phyloP scores from a whole-genome alignment of 2,113 vertebrate genomes.

The Lates calcarifer region DNA sequence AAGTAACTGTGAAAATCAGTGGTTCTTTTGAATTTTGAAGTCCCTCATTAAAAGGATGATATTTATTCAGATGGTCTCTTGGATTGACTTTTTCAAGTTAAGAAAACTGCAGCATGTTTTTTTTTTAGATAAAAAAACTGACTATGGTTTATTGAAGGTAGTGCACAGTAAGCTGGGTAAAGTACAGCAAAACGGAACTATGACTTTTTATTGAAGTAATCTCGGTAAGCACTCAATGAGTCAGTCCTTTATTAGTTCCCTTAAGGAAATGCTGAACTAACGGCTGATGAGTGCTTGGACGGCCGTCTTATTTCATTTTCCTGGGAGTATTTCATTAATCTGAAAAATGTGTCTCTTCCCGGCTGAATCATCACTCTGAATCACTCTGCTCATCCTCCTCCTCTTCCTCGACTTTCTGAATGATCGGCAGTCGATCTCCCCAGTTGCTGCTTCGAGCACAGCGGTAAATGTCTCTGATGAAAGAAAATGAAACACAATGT shows the following conservation, averaged over 20 bases:
- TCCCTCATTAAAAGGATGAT: not conserved
- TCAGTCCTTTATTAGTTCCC: not conserved
- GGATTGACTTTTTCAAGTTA: not conserved
- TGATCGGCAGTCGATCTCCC: slow-evolving; percentile 88
- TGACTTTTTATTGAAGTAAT: slow-evolving; percentile 38
- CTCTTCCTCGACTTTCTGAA: slow-evolving; percentile 25
- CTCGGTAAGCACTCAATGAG: not conserved
- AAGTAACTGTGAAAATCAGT: not conserved
- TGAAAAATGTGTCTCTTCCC: not conserved
- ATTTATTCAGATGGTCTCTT: not conserved
- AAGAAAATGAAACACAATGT: not conserved
- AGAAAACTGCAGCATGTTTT: not conserved
- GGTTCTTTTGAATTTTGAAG: fast-evolving
- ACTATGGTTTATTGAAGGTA: slow-evolving; percentile 11
- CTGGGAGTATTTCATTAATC: not conserved
- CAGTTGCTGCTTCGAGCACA: slow-evolving; percentile 89
- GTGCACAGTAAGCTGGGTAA: slow-evolving; percentile 18
- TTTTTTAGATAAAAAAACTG: not conserved
- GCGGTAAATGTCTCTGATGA: slow-evolving; percentile 88
- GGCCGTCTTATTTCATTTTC: not conserved
- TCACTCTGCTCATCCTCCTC: slow-evolving; percentile 37
- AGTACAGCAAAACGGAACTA: not conserved
- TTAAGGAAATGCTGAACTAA: not conserved
- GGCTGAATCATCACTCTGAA: slow-evolving; percentile 36
- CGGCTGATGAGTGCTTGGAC: not conserved